phyloP scores from a whole-genome alignment of 2,888 invertebrate genomes.

The Dimorphilus gyrociliatus region DNA sequence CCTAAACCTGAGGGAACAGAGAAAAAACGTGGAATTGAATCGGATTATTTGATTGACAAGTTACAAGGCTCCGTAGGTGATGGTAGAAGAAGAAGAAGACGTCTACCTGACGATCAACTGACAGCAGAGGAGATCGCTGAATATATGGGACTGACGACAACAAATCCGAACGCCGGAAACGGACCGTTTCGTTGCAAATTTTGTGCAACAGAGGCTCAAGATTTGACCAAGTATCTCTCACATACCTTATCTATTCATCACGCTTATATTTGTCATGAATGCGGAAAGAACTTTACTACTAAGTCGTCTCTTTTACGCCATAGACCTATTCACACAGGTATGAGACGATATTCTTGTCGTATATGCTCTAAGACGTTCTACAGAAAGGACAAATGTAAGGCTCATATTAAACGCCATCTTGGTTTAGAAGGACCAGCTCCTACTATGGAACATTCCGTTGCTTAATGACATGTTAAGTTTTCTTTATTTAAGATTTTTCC shows the following conservation, averaged over 20 bases:
- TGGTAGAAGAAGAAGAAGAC: slow-evolving; percentile 10
- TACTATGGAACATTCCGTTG: no score
- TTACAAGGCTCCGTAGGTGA: slow-evolving; percentile 9
- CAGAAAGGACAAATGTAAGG: slow-evolving; percentile 17
- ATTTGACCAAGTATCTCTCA: slow-evolving; percentile 10
- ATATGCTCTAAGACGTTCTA: slow-evolving; percentile 17
- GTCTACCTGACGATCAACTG: slow-evolving; percentile 11
- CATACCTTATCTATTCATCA: slow-evolving; percentile 13
- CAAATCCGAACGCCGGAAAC: slow-evolving; percentile 4
- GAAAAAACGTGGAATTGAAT: no score
- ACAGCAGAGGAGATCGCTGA: slow-evolving; percentile 14
- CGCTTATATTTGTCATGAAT: slow-evolving; percentile 17
- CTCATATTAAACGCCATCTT: slow-evolving; percentile 14
- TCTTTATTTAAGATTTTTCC: no score
- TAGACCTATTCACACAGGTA: slow-evolving; percentile 16
- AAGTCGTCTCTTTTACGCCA: slow-evolving; percentile 15
- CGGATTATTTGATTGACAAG: slow-evolving; percentile 13
- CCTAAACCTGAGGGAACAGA: no score
- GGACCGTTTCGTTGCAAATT: slow-evolving; percentile 8
- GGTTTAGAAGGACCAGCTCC: no score
- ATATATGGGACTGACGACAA: slow-evolving; percentile 9
- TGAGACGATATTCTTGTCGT: slow-evolving; percentile 14
- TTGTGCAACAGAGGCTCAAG: slow-evolving; percentile 1
- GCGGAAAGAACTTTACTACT: slow-evolving; percentile 16
- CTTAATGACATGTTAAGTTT: no score